Evolutionary conservation across 1,140 invertebrate genomes (phyloP).

Genomic region (Megathymus violae): DNA sequence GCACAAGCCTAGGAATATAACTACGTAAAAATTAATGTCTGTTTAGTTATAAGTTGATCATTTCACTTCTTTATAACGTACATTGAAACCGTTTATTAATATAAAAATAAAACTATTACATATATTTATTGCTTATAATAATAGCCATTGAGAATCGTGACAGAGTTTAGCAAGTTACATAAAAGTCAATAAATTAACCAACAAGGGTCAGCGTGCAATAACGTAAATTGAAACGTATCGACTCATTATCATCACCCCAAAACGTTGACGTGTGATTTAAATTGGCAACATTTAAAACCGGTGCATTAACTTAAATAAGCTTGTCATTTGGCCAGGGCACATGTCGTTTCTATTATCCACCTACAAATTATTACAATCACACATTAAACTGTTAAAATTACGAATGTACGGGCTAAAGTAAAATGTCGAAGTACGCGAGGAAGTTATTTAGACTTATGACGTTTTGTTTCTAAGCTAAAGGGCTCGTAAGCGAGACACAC

Average conservation of each 20-base stretch:
- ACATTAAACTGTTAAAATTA: slow-evolving; percentile 42
- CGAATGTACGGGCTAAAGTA: not conserved
- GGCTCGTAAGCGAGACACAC: slow-evolving; percentile 24
- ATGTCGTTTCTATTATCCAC: slow-evolving; percentile 36
- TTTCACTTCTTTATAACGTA: no score
- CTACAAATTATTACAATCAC: slow-evolving; percentile 43
- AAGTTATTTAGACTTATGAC: no score
- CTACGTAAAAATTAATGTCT: no score
- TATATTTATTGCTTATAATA: no score
- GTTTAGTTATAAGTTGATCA: no score
- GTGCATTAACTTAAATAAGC: slow-evolving; percentile 41
- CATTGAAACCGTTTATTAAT: no score
- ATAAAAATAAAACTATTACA: no score
- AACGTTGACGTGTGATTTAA: slow-evolving; percentile 17
- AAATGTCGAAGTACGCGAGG: slow-evolving; percentile 5
- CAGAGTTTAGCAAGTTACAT: not conserved
- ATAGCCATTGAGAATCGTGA: no score
- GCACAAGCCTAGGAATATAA: no score
- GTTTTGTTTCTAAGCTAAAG: slow-evolving; percentile 25
- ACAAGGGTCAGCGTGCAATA: not conserved
- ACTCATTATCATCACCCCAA: slow-evolving; percentile 25
- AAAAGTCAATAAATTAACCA: slow-evolving; percentile 18
- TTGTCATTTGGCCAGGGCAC: slow-evolving; percentile 36
- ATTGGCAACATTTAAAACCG: slow-evolving; percentile 36
- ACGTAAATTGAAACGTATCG: slow-evolving; percentile 31